Base-by-base conservation (phyloP, 2,797 vertebrate species). In the Sebastes variabilis region DNA sequence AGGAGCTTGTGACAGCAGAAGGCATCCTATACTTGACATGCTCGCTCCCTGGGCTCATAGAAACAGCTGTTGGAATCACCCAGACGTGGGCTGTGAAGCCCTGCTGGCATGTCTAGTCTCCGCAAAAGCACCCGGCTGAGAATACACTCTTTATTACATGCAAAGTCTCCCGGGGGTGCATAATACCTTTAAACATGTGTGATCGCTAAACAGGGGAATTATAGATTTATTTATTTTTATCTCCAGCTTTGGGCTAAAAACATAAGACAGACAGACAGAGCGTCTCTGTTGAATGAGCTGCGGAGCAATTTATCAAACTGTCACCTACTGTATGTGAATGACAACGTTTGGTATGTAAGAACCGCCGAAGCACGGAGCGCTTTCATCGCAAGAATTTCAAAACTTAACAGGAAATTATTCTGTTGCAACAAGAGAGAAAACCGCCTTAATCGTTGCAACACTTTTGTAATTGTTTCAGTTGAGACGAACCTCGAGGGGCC, bases 21-120 rank as follows among this genome's bases (percentile, higher is more conserved):
- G 90, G 89, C 90, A 89, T 94, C 92, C 79, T 89, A 88, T 89
- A 88, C 88, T 94, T 86, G 92, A 94, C 93, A 90, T 12, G 6
- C 88, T 93, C 70, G 70, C 84, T 94, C 94, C 91, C 85, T 42
- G 34, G 89, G 92, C 91, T 90, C 79, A 72, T 77, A 64, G 80
- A 93, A 95, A 93, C 95, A 96, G 93, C 93, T 94, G 94, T 84
- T 95, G 87, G 86, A 90, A 91, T 92, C 90, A 92, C 88, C 88
- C 84, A 87, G 86, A 94, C 85, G 80, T 80, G 90, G 87, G 91
- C 84, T 73, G 80, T 81, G 82, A 90, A 92, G 79, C 90, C 84
- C 87, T 85, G 90, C 88, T 85, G 90, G 87, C 90, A 86, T 77
- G 86, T 92, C 86, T 88, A 82, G 87, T 85, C 85, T 93, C 87